Conservation (phyloP, 2,888 invertebrate genomes). For the Helleia helle region DNA sequence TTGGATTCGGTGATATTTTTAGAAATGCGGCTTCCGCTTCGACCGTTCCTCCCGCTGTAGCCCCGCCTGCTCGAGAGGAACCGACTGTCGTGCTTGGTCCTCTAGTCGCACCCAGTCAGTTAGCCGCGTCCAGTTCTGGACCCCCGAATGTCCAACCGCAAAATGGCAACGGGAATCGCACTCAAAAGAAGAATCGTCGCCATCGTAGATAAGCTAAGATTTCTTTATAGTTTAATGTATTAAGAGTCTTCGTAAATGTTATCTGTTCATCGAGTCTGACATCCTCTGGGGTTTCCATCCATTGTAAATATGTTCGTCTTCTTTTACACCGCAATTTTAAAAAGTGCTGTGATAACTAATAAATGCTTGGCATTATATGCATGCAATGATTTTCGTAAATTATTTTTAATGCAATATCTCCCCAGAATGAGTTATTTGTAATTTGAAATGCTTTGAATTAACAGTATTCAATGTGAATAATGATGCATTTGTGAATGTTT, state of each 20-base stretch:
- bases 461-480: constrained; percentile 10
- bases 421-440: constrained; percentile 36
- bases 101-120: constrained; percentile 12
- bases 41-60: constrained; percentile 17
- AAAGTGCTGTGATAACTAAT: constrained; percentile 63
- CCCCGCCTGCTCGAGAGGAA: constrained; percentile 17
- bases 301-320: constrained; percentile 44
- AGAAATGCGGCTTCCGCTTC: too few relatives aligned
- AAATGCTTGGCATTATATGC: constrained; percentile 32
- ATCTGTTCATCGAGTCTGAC: constrained; percentile 34
- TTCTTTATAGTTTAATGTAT: constrained; percentile 17
- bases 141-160: constrained; percentile 29
- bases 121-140: constrained; percentile 22
- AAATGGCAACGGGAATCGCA: constrained; percentile 33
- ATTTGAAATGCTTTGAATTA: background rate
- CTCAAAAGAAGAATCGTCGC: constrained; percentile 48
- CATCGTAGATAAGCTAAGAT: constrained; percentile 45
- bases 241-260: constrained; percentile 25
- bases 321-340: constrained; percentile 52
- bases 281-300: constrained; percentile 39
- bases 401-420: constrained; percentile 26
- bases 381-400: constrained; percentile 39
- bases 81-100: constrained; percentile 16
- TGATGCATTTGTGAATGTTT: constrained; percentile 7
- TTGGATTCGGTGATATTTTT: too few relatives aligned